Conservation (phyloP, 2,113 vertebrate genomes). For the Sialia sialis region DNA sequence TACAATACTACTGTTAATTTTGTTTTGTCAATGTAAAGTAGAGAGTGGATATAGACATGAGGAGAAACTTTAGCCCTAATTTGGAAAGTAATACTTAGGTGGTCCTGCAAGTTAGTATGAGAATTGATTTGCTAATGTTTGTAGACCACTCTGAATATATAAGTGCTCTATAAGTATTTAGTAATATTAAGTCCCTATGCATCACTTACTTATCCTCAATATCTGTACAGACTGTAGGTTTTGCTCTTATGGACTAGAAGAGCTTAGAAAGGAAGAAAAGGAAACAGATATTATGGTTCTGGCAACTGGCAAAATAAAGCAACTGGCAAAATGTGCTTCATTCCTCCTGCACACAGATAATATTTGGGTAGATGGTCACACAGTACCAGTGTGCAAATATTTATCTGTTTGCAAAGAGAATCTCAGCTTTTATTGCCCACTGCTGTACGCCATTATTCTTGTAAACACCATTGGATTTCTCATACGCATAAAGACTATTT, state of each 20-base stretch:
- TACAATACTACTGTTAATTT: background rate
- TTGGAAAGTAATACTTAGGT: background rate
- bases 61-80: background rate
- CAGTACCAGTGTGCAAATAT: constrained; percentile 54
- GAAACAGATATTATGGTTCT: background rate
- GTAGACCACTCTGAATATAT: background rate
- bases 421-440: constrained; percentile 16
- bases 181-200: background rate
- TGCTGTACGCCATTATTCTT: constrained; percentile 15
- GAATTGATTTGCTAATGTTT: constrained; percentile 19
- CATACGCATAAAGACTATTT: background rate
- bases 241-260: background rate
- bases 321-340: background rate
- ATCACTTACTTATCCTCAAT: background rate
- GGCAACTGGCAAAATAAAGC: constrained; percentile 6
- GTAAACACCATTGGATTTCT: constrained; percentile 36
- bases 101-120: background rate
- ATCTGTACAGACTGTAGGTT: background rate
- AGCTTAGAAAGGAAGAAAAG: background rate
- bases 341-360: constrained; percentile 3
- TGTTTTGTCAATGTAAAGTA: background rate
- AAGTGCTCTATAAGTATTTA: background rate
- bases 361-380: constrained; percentile 54
- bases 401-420: constrained; percentile 54
- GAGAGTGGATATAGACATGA: background rate